Evolutionary conservation across 2,797 vertebrate genomes (phyloP).

Genomic region (Falco biarmicus): DNA sequence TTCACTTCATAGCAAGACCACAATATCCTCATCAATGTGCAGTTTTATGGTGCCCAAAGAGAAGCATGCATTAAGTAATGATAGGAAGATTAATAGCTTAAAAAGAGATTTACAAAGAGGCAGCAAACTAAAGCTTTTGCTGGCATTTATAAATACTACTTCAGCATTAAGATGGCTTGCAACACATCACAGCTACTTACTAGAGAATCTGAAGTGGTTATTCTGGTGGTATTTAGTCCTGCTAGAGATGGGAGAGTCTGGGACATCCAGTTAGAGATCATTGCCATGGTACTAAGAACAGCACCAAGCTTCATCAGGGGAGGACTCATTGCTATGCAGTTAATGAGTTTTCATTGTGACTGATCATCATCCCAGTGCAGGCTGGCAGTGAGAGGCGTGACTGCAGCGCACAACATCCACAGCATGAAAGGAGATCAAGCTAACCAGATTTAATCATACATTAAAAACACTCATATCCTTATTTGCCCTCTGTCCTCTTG

Average conservation of each 20-base stretch:
- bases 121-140: constrained; percentile 17
- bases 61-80: constrained; percentile 42
- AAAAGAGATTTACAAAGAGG: constrained; percentile 32
- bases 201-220: constrained; percentile 75
- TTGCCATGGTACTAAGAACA: constrained; percentile 81
- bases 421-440: constrained; percentile 68
- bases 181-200: constrained; percentile 77
- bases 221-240: constrained; percentile 79
- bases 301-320: constrained; percentile 83
- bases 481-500: constrained; percentile 1
- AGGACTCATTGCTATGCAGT: constrained; percentile 80
- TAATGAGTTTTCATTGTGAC: constrained; percentile 81
- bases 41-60: constrained; percentile 18
- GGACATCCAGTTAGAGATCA: constrained; percentile 86
- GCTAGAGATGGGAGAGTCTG: constrained; percentile 82
- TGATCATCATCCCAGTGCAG: constrained; percentile 70
- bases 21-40: not conserved
- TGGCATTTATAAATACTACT: constrained; percentile 7
- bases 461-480: constrained; percentile 21
- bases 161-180: constrained; percentile 27
- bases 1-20: not conserved
- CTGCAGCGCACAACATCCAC: constrained; percentile 71
- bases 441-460: constrained; percentile 42
- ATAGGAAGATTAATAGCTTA: not conserved
- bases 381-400: constrained; percentile 76